Conservation (phyloP, 1,140 invertebrate species). For the Paraescarpia echinospica region DNA sequence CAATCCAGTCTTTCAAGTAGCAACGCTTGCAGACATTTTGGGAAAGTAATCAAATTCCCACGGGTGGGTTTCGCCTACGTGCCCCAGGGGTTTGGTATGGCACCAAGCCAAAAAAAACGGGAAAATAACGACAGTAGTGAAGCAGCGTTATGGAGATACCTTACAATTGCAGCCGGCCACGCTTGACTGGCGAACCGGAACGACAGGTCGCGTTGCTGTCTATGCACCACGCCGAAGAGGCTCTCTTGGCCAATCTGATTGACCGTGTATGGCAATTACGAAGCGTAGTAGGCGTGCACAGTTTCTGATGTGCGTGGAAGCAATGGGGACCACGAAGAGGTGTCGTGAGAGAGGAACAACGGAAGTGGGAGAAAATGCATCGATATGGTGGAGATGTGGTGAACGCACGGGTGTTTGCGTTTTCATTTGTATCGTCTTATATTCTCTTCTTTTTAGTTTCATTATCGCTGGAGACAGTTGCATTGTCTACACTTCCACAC, state of each 20-base stretch:
- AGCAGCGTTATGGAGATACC: neutral
- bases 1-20: neutral
- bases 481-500: no score
- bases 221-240: neutral
- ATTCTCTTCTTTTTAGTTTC: no score
- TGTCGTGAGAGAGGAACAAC: neutral
- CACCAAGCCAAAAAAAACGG: neutral
- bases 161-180: neutral
- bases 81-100: neutral
- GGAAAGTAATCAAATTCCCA: neutral
- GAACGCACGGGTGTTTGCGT: no score
- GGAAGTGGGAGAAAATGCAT: neutral
- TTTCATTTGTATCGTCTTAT: no score
- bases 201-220: neutral
- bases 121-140: neutral
- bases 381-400: no score
- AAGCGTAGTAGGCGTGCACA: neutral
- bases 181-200: neutral
- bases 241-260: neutral
- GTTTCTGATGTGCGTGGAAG: neutral
- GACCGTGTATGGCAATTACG: neutral
- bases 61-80: neutral
- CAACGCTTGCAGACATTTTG: neutral
- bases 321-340: neutral
- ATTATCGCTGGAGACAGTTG: no score